These are phyloP conservation scores for Synanthedon myopaeformis DNA, from an alignment of 2,888 invertebrate genomes.

Conservation along the genomic window DNA sequence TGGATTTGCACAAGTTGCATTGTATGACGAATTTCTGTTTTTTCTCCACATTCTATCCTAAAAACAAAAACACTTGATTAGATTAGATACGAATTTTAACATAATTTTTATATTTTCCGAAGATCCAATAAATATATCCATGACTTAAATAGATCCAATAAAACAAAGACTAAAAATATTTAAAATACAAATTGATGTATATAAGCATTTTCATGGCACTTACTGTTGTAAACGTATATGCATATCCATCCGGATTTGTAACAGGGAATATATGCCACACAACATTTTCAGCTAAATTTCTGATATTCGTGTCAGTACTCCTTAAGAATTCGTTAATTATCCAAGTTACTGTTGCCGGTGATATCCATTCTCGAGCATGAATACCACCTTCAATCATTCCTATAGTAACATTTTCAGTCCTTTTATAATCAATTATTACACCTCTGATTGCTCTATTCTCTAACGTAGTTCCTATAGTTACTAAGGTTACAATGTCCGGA, in stretches of 20 bases:
- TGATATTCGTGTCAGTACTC: conserved; percentile 60
- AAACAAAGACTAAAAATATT: no score
- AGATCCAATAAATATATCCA: no score
- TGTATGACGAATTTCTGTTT: conserved; percentile 30
- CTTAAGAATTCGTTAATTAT: conserved; percentile 76
- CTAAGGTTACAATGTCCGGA: conserved; percentile 39
- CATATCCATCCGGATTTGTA: conserved; percentile 81
- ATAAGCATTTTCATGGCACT: conserved; percentile 8
- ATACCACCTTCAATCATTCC: conserved; percentile 70
- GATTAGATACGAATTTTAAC: neutral
- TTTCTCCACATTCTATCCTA: conserved; percentile 79
- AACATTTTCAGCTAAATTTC: conserved; percentile 70
- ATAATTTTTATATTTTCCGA: no score
- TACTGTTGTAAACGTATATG: conserved; percentile 73
- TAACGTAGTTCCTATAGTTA: conserved; percentile 58
- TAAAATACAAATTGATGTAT: no score
- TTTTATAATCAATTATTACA: conserved; percentile 30
- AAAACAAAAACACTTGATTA: conserved; percentile 26
- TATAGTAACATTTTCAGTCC: conserved; percentile 13
- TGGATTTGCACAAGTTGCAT: conserved; percentile 10
- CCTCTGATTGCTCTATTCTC: conserved; percentile 63
- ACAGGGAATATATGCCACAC: conserved; percentile 84
- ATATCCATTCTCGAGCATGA: conserved; percentile 73
- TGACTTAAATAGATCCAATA: no score
- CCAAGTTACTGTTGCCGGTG: conserved; percentile 72